phyloP scores from a whole-genome alignment of 1,140 invertebrate genomes.

The Diorhabda elongata region DNA sequence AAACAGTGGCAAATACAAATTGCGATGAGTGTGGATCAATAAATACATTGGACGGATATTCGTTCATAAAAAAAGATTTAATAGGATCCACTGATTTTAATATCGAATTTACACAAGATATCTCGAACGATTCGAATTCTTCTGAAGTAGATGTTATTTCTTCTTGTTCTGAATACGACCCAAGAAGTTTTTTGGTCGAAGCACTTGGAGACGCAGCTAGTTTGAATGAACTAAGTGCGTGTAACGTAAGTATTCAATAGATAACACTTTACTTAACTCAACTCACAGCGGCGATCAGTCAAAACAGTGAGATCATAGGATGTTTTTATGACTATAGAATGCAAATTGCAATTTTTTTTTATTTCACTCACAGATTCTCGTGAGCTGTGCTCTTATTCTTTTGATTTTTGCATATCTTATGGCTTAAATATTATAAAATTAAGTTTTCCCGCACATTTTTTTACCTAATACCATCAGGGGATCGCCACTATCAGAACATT shows the following conservation, averaged over 20 bases:
- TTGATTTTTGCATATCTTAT: too few species aligned
- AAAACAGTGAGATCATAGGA: background rate
- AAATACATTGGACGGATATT: slow-evolving; percentile 8
- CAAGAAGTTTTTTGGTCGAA: slow-evolving; percentile 23
- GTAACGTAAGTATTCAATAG: slow-evolving; percentile 5
- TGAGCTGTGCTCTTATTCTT: too few species aligned
- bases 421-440: too few species aligned
- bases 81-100: too few species aligned
- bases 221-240: background rate
- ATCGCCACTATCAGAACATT: too few species aligned
- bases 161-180: slow-evolving; percentile 18
- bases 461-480: too few species aligned
- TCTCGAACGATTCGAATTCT: background rate
- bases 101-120: background rate
- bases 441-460: too few species aligned
- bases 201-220: slow-evolving; percentile 20
- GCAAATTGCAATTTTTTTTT: background rate
- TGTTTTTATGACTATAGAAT: background rate
- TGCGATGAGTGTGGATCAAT: background rate
- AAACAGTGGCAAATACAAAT: slow-evolving; percentile 3
- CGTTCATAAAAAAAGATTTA: too few species aligned
- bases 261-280: background rate
- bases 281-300: too few species aligned
- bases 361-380: background rate
- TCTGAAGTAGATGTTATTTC: slow-evolving; percentile 1